Base-by-base conservation (phyloP, 1,140 invertebrate species). In the Anthonomus grandis region DNA sequence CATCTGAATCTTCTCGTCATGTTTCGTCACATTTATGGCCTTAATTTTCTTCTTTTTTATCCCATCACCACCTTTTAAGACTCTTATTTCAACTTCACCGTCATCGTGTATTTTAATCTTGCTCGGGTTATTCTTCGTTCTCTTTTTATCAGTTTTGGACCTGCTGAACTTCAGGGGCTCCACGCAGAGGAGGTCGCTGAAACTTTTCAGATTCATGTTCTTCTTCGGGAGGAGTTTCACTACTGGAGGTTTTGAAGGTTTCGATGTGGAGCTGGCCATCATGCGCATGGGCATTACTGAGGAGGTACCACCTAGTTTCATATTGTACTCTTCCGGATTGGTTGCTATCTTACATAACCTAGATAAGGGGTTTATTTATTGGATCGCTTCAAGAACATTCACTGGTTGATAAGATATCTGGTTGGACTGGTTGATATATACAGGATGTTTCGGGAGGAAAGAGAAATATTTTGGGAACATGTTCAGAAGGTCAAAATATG, bases 171-270 rank as follows among this genome's bases (percentile, higher is more conserved):
- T 57, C 3, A 42, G 12, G 0, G 37, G 46, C 27, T 42, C 47
- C 4, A 31, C 17, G 22, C 44, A 50, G 10, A 57, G 39, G 6
- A 57, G 23, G 8, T 50, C 38, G 4, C 37, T 44, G 47, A 17
- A 45, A 21, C 38, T 57, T 15, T 57, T 57, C 21, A 45, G 15
- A 13, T 50, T 50, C 55, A 57, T 51, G n/a, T 34, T 50, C 37
- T 57, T 57, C 19, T 27, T 57, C 2, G 38, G 46, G 36, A 2
- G 51, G 10, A 50, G 17, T 41, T 31, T 57, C 10, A 22, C 21
- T 1, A 41, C 34, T 17, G 47, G 47, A 3, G 15, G 2, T 50
- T 34, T 49, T 6, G 5, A 10, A 17, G 21, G 2, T 0, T 19
- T 9, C 42, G 34, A 46, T 15, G 38, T 39, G 2, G 24, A 42